Conservation (phyloP, 1,140 invertebrate species). For the Scylla paramamosain region DNA sequence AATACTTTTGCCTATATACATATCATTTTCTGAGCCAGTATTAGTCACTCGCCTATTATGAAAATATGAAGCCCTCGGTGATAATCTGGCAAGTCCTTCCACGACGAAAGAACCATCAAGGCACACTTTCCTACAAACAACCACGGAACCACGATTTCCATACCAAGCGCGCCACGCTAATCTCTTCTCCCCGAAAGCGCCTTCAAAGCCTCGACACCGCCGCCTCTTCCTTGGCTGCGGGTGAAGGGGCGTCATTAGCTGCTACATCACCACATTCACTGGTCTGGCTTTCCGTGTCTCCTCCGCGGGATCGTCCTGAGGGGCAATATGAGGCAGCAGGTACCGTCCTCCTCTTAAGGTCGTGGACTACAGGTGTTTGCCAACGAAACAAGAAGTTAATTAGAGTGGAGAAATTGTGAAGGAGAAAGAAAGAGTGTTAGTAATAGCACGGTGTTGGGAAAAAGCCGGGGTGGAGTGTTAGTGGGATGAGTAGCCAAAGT, state of each 20-base stretch:
- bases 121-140: not conserved
- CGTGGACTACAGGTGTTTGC: not conserved
- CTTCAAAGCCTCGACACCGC: not conserved
- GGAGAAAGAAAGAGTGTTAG: not conserved
- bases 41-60: no score
- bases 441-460: not conserved
- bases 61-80: not conserved
- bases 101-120: not conserved
- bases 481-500: not conserved
- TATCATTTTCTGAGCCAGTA: no score
- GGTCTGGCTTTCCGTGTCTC: not conserved
- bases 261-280: not conserved
- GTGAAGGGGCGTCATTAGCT: slow-evolving; percentile 10
- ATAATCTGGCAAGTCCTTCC: not conserved
- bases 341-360: slow-evolving; percentile 6
- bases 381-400: not conserved
- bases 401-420: not conserved
- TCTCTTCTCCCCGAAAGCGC: not conserved
- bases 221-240: not conserved
- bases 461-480: not conserved
- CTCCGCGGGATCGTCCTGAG: not conserved
- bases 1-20: no score
- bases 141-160: not conserved
- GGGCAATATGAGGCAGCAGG: not conserved
- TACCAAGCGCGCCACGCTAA: not conserved